Base-by-base conservation (phyloP, 2,797 vertebrate genomes). In the Odontamblyopus rebecca region DNA sequence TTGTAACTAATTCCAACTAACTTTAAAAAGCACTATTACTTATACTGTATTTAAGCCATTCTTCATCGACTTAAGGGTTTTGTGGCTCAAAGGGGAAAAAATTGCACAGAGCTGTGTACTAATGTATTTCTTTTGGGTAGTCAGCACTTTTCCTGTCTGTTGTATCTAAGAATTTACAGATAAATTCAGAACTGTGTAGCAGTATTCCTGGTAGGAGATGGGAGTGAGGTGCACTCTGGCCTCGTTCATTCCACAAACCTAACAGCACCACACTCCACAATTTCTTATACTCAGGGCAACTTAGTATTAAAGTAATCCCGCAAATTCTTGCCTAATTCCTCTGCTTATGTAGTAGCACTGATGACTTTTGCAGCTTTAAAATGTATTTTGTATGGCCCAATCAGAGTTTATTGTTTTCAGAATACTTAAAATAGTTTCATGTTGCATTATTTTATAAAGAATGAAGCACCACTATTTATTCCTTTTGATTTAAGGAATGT, bases 231-330 rank as follows among this genome's bases (percentile, higher is more conserved):
- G 35, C 60, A 4, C 67, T 50, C 51, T 79, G 66, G 44, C 51
- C 32, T 44, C n/a, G 13, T 57, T 75, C 32, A 74, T 67, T 61
- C 65, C 68, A 68, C 54, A 70, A 65, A 68, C 35, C 50, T 50
- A 57, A 69, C 67, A 38, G 29, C 18, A 35, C 54, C 60, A 67
- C 44, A 4, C 3, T 57, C 12, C 69, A 67, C 35, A 67, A 75
- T 74, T 29, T 61, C 29, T 38, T 72, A 7, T 26, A 74, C 53
- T 74, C 69, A 74, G 32, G 54, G 54, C 32, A 65, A 59, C 67
- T 48, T 15, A 16, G 41, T 62, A 9, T 64, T 44, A n/a, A 71
- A 61, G 59, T 64, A 68, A 73, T 54, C 67, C 50, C 13, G 13
- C 60, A 61, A 71, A 75, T 54, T 67, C 50, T 16, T 12, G 62